A percentile compares a stretch with the other conserved stretches of the same genome.
Evolutionary conservation across 35 echinoderm and acorn worm species (phyloP).

Genomic region (Apostichopus japonicus): DNA sequence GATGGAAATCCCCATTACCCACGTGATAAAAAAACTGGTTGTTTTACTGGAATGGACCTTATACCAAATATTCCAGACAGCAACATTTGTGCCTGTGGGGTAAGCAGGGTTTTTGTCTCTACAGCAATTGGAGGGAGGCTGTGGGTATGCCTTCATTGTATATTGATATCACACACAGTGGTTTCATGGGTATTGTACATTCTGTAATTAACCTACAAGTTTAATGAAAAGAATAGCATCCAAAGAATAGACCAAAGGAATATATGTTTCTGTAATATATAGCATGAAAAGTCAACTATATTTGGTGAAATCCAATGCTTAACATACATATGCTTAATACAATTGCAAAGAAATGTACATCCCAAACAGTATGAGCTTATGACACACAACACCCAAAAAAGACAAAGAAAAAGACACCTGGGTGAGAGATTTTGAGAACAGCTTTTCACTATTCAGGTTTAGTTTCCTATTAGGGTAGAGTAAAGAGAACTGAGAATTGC

Average conservation of each 20-base stretch:
- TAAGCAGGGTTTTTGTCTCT: background rate
- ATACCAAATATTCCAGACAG: too few species aligned
- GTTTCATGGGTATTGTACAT: background rate
- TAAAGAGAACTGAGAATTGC: too few species aligned
- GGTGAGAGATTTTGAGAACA: too few species aligned
- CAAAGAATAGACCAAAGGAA: background rate
- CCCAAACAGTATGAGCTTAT: too few species aligned
- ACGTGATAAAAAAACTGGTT: background rate
- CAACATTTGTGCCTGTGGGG: too few species aligned
- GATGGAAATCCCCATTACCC: background rate
- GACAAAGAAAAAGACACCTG: too few species aligned
- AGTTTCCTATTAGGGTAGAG: too few species aligned
- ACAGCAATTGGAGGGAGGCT: background rate
- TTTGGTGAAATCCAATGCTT: background rate
- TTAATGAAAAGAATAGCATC: background rate
- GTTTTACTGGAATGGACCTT: background rate
- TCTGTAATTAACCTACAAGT: background rate
- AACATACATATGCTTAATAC: too few species aligned
- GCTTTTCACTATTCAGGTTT: too few species aligned
- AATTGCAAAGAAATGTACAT: too few species aligned
- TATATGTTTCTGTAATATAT: background rate
- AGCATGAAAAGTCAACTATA: background rate
- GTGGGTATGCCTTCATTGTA: background rate
- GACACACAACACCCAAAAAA: too few species aligned
- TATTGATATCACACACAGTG: background rate